A percentile compares a stretch with the other conserved stretches of the same genome.
phyloP scores from a whole-genome alignment of 2,113 vertebrate species.

The Otolemur garnettii region DNA sequence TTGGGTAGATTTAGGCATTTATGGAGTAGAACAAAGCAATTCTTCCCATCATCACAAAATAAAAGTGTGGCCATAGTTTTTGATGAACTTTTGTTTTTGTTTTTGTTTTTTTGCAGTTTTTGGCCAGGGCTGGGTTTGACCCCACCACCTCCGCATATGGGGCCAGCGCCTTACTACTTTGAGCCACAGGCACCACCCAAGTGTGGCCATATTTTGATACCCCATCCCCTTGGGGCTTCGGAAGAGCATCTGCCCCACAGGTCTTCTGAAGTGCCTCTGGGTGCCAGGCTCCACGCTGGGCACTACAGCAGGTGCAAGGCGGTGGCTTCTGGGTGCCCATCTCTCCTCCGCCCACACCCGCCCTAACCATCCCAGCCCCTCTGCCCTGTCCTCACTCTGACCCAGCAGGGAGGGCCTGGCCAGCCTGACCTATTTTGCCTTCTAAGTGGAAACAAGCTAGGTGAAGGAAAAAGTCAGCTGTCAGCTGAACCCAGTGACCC shows the following conservation, averaged over 20 bases:
- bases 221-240: not conserved
- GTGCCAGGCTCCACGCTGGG: not conserved
- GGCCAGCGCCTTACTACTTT: no score
- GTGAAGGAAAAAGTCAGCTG: constrained; percentile 61
- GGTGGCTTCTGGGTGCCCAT: not conserved
- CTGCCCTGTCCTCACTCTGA: not conserved
- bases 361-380: not conserved
- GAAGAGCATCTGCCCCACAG: not conserved
- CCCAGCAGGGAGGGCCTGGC: not conserved
- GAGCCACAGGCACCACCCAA: not conserved
- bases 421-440: constrained; percentile 54
- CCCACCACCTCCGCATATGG: no score
- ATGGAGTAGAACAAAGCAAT: not conserved
- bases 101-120: no score
- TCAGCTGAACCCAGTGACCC: constrained; percentile 63
- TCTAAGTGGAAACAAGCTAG: constrained; percentile 74
- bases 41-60: not conserved
- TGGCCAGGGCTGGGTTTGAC: no score
- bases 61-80: not conserved
- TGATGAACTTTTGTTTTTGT: no score
- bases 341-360: not conserved
- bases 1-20: not conserved
- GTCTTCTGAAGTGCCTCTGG: no score
- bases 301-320: constrained; percentile 12
- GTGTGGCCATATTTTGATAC: not conserved